Evolutionary conservation across 1,140 invertebrate species (phyloP), one percentile per base, ranked within the genome.

Genomic region (Aphis craccivora): DNA sequence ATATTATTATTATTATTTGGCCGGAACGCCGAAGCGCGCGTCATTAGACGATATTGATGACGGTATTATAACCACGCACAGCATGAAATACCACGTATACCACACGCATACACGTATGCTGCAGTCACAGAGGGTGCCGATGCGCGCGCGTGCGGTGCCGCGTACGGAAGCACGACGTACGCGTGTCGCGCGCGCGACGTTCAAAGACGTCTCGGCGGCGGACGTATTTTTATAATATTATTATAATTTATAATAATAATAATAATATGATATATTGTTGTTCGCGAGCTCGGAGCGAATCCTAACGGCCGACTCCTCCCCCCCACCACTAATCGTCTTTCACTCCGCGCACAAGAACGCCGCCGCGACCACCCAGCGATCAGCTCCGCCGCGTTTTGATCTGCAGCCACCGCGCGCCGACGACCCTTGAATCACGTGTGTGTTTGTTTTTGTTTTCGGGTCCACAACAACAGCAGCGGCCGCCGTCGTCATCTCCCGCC

Each of bases 391-490:
- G 45, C 8, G 30, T 40, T 20, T 11, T 67, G 60, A 67, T 67
- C 60, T 67, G 60, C 11, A 20, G 48, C 60, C 30, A 67, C 60
- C 60, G 60, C 60, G 60, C 30, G 60, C 25, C 60, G 60, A 14
- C 60, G 43, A 87, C 40, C 53, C 53, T 90, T 22, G 89, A 91
- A 43, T 91, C 91, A 84, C 81, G 91, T 84, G 91, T 60, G 55
- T 53, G 76, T 92, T 76, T 93, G 67, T 93, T 81, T 93, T 93
- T 93, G 91, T 93, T 93, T 93, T 93, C 81, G 91, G 91, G 91
- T 93, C 76, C 76, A 55, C 53, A 37, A 30, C 37, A 89, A 45
- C 90, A 91, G 60, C 90, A 48, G 60, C 90, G 37, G 60, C 90
- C 45, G 45, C 48, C 23, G 43, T 23, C 37, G 45, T 37, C 14